These are phyloP conservation scores for Lutjanus argentimaculatus DNA, from an alignment of 2,797 vertebrate genomes.

Conservation along the genomic window DNA sequence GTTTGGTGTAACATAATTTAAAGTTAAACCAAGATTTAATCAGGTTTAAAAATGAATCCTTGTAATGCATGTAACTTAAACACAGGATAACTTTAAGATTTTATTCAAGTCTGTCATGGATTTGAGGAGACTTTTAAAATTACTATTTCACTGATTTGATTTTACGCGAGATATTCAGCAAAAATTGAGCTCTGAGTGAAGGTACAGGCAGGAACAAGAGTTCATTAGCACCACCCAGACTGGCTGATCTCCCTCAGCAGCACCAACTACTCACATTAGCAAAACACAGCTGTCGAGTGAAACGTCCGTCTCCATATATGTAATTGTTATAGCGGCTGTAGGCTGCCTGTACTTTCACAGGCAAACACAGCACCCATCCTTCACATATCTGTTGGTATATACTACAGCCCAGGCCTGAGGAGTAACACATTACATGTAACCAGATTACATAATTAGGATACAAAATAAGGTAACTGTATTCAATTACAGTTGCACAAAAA, in stretches of 20 bases:
- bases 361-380: background rate
- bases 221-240: background rate
- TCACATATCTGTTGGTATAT: background rate
- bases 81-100: background rate
- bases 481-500: too few species aligned
- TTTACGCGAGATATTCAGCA: background rate
- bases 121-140: background rate
- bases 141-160: background rate
- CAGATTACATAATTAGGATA: too few species aligned
- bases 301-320: constrained; percentile 6
- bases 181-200: background rate
- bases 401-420: too few species aligned
- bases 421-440: too few species aligned
- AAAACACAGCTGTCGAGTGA: background rate
- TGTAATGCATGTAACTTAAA: too few species aligned
- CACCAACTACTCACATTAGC: background rate
- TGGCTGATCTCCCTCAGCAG: background rate
- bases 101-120: background rate
- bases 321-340: background rate
- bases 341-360: background rate
- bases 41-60: too few species aligned
- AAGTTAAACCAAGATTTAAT: too few species aligned
- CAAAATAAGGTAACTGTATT: too few species aligned
- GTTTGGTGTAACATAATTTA: too few species aligned
- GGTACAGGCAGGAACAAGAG: background rate